Conservation (phyloP, 2,113 vertebrate species). For the Drymodes brunneopygia region DNA sequence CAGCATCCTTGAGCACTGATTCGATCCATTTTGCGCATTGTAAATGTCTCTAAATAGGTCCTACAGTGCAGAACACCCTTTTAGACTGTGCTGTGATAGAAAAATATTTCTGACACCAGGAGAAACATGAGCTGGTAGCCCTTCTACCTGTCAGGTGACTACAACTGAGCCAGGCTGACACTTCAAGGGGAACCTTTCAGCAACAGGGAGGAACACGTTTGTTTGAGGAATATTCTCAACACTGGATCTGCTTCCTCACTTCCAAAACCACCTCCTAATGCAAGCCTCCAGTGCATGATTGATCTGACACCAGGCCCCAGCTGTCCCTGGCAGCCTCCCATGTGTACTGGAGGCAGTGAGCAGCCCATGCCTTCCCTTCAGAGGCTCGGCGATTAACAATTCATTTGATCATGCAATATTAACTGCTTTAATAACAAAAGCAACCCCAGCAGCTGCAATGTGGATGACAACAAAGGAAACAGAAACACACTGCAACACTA, state of each 20-base stretch:
- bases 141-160: neutral
- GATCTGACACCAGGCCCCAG: neutral
- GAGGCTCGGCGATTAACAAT: neutral
- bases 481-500: no score
- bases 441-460: neutral
- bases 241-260: neutral
- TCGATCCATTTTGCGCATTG: rapidly evolving
- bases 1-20: neutral
- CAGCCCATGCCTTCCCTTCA: neutral
- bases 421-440: neutral
- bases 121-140: neutral
- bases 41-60: neutral
- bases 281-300: neutral
- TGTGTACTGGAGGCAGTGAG: neutral
- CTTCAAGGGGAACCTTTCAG: neutral
- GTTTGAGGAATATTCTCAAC: neutral
- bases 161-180: neutral
- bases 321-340: neutral
- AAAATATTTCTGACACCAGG: neutral
- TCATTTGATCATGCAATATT: neutral
- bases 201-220: neutral
- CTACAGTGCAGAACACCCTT: rapidly evolving
- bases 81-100: neutral
- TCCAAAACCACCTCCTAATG: neutral
- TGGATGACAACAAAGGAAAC: neutral